Evolutionary conservation across 2,113 vertebrate species (phyloP), one percentile per base, ranked within the genome.

Genomic region (Micronycteris hirsuta): DNA sequence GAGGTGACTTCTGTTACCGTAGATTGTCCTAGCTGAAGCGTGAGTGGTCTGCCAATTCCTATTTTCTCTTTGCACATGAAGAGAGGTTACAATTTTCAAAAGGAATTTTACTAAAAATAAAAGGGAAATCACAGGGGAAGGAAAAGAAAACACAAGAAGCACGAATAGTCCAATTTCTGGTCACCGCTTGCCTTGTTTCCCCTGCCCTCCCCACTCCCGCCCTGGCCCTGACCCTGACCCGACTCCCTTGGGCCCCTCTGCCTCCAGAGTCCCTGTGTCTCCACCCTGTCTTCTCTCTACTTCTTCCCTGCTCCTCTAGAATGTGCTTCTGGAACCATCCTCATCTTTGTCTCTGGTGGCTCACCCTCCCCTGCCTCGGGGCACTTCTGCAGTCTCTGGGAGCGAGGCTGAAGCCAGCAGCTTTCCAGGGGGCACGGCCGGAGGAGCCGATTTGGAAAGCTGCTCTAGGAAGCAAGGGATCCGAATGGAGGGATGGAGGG

Each of bases 301-400:
- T 36, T 38, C 54, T 52, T 33, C 52, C 22, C n/a, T 61, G 43
- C 8, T 4, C n/a, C 0, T 2, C 45, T 9, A 22, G 9, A 33
- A 5, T 83, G n/a, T 31, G 19, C 78, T 74, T 90, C 80, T 86
- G 33, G 41, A 68, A 16, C 17, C 31, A 41, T 58, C 0, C 10
- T n/a, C 26, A 4, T 4, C 52, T 49, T 17, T 43, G 41, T 68
- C 54, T 56, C 19, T 49, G 28, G 22, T 45, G 20, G 19, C 58
- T 15, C 52, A 16, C 67, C 33, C n/a, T 76, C 19, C 45, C 20
- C 26, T 54, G 22, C 54, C 45, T 74, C 31, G 73, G n/a, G 26
- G 13, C 16, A 9, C 0, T 36, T 28, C 28, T 63, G n/a, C 26
- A 10, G 7, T 54, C 6, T 71, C 15, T 17, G n/a, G 11, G 33